These are phyloP conservation scores for Rhorus exstirpatorius DNA, from an alignment of 2,888 invertebrate species.

Conservation along the genomic window DNA sequence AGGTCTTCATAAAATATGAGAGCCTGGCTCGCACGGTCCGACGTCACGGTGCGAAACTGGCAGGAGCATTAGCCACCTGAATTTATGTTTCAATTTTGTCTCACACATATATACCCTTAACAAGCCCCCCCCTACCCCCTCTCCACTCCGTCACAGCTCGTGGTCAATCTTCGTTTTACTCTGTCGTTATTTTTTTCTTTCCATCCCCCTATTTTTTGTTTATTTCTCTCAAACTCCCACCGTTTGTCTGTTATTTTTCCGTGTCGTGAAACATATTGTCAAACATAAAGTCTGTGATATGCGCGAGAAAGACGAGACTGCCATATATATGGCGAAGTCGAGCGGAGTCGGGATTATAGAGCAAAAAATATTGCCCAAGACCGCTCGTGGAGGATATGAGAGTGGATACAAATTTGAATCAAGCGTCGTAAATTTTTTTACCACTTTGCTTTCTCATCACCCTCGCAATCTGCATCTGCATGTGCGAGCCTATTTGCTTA, in stretches of 20 bases:
- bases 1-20: constrained; percentile 63
- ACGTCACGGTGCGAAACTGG: constrained; percentile 59
- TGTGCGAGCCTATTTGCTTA: no score
- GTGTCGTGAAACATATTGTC: not conserved
- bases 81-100: constrained; percentile 71
- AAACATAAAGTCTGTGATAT: not conserved
- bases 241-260: not conserved
- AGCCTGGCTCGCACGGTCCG: constrained; percentile 26
- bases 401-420: no score
- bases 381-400: not conserved
- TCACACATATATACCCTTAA: no score
- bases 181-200: constrained; percentile 21
- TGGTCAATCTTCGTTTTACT: constrained; percentile 44
- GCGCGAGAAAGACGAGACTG: not conserved
- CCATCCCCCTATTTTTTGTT: not conserved
- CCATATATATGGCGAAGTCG: not conserved
- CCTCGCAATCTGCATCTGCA: no score
- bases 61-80: constrained; percentile 64
- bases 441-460: no score
- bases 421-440: no score
- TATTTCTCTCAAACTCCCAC: not conserved
- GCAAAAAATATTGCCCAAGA: not conserved
- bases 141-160: constrained; percentile 3
- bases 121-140: no score
- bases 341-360: not conserved